A percentile compares a stretch with the other conserved stretches of the same genome.
Evolutionary conservation across 2,113 vertebrate genomes (phyloP).

Genomic region (Gavialis gangeticus): DNA sequence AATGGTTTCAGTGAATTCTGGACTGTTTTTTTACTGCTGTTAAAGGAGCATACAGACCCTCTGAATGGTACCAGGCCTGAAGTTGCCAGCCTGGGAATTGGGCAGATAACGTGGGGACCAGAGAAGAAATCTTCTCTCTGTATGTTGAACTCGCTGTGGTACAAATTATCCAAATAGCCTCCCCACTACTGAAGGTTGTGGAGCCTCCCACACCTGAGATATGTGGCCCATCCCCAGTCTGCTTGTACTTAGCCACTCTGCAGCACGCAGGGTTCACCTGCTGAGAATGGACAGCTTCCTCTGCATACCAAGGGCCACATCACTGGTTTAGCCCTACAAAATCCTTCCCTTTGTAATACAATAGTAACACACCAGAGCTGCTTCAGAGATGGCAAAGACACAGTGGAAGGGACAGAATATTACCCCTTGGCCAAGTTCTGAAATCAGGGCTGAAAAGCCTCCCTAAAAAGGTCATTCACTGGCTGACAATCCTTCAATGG

Average conservation of each 20-base stretch:
- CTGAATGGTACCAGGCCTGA: neutral
- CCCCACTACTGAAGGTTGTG: neutral
- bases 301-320: neutral
- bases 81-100: neutral
- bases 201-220: neutral
- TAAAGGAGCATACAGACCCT: neutral
- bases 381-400: neutral
- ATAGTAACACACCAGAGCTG: neutral
- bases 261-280: neutral
- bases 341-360: neutral
- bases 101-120: neutral
- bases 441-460: neutral
- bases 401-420: neutral
- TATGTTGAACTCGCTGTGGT: neutral
- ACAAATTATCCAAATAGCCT: neutral
- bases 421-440: neutral
- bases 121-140: neutral
- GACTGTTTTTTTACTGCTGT: neutral
- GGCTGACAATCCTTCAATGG: neutral
- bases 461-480: neutral
- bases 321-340: rapidly evolving
- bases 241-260: neutral
- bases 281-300: rapidly evolving
- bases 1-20: neutral
- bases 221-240: neutral